Evolutionary conservation across 2,113 vertebrate genomes (phyloP).

Genomic region (Pachyramphus minor): DNA sequence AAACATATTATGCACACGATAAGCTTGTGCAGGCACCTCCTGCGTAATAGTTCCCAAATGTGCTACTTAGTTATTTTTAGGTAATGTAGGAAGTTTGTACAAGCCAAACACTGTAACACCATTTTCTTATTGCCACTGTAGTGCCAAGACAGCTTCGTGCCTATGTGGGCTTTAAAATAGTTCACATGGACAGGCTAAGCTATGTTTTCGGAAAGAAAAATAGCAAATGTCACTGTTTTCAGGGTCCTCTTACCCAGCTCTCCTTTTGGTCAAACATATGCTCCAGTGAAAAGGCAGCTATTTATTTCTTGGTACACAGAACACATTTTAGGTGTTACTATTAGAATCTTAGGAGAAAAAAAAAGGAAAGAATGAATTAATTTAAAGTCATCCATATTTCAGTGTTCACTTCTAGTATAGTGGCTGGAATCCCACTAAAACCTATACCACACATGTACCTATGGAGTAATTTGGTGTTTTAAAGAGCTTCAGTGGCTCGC

Average conservation of each 20-base stretch:
- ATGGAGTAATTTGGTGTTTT: neutral
- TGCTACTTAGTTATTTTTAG: constrained; percentile 59
- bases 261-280: neutral
- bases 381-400: neutral
- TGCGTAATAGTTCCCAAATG: constrained; percentile 45
- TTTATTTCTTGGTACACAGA: neutral
- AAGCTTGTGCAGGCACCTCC: constrained; percentile 35
- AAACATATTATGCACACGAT: constrained; percentile 28
- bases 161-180: neutral
- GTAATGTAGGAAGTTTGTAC: constrained; percentile 42
- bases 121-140: constrained; percentile 20
- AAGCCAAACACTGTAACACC: constrained; percentile 36
- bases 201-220: neutral
- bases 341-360: neutral
- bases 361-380: neutral
- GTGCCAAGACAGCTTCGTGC: neutral
- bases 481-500: neutral
- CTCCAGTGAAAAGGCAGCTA: neutral
- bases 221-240: neutral
- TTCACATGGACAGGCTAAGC: neutral
- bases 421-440: neutral
- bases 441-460: neutral
- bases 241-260: neutral
- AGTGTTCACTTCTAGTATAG: neutral
- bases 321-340: constrained; percentile 11